Evolutionary conservation across 2,888 invertebrate species (phyloP).

Genomic region (Ectemnius continuus): DNA sequence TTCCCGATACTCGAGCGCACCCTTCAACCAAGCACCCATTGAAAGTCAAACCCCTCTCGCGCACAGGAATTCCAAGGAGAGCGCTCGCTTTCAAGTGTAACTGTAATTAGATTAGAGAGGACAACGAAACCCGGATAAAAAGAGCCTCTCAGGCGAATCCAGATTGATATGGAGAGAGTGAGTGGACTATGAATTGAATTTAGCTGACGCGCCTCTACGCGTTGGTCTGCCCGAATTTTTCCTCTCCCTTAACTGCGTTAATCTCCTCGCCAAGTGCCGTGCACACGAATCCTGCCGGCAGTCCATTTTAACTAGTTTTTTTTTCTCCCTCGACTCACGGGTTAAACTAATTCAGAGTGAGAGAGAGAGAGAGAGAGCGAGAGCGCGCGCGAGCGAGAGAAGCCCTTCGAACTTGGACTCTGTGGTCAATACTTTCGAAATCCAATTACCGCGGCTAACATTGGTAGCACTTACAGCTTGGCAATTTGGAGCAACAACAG

Average conservation of each 20-base stretch:
- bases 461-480: conserved; percentile 27
- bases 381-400: background rate
- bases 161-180: background rate
- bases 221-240: background rate
- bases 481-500: conserved; percentile 19
- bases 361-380: background rate
- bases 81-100: no score
- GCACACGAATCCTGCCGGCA: conserved; percentile 13
- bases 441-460: conserved; percentile 30
- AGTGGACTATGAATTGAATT: conserved; percentile 24
- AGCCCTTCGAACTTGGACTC: conserved; percentile 25
- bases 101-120: no score
- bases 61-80: background rate
- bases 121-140: no score
- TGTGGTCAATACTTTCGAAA: conserved; percentile 43
- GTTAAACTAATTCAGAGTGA: conserved; percentile 5
- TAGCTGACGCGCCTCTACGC: background rate
- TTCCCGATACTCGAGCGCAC: no score
- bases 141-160: no score
- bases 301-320: conserved; percentile 35
- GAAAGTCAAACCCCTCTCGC: background rate
- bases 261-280: conserved; percentile 17
- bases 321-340: conserved; percentile 19
- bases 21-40: no score
- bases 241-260: background rate